Percentiles rank a stretch among this genome's conserved stretches.
Conservation (phyloP, 2,888 invertebrate genomes). For the Drosophila melanosoma region DNA sequence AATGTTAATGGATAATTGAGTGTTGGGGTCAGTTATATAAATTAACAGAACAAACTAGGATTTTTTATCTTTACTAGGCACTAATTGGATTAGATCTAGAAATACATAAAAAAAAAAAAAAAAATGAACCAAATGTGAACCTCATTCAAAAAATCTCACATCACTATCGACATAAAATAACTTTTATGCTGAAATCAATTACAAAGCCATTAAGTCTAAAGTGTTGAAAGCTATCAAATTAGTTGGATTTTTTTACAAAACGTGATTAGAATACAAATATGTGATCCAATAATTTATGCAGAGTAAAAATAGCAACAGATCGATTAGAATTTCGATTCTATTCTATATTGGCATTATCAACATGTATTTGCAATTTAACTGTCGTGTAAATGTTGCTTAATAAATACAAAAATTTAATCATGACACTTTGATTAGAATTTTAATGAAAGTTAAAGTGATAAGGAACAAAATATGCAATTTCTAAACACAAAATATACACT, state of each 20-base stretch:
- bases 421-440: conserved; percentile 8
- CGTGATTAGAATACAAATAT: conserved; percentile 42
- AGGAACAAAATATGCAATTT: not conserved
- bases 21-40: not conserved
- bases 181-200: conserved; percentile 21
- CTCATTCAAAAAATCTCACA: conserved; percentile 34
- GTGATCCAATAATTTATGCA: conserved; percentile 1
- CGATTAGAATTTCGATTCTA: conserved; percentile 11
- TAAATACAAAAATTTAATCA: conserved; percentile 9
- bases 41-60: not conserved
- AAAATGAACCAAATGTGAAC: conserved; percentile 1
- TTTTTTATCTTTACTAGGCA: conserved; percentile 18
- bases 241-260: conserved; percentile 11
- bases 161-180: conserved; percentile 11
- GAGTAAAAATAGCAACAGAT: conserved; percentile 4
- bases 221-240: conserved; percentile 1
- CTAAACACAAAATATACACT: not conserved
- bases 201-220: conserved; percentile 11
- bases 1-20: not conserved
- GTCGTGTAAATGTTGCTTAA: conserved; percentile 10
- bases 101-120: conserved; percentile 18
- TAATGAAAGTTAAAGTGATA: conserved; percentile 45
- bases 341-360: conserved; percentile 35
- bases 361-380: conserved; percentile 46
- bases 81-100: not conserved